Conservation (phyloP, 1,140 invertebrate genomes). For the Brachionus rubens region DNA sequence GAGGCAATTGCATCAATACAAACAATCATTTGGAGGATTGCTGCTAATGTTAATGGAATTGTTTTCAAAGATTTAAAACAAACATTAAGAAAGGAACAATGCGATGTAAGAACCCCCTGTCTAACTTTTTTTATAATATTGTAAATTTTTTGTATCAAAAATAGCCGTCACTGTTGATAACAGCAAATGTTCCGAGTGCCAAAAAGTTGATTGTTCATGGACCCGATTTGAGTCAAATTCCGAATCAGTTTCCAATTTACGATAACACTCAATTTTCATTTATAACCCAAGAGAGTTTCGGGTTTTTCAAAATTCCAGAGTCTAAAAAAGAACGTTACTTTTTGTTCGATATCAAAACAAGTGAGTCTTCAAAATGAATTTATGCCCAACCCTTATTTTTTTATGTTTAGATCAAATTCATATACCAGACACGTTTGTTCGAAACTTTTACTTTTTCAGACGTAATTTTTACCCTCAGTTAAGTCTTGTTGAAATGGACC, state of each 20-base stretch:
- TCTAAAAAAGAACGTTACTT: slow-evolving; percentile 83
- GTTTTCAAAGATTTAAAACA: slow-evolving; percentile 99
- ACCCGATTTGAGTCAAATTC: slow-evolving; percentile 85
- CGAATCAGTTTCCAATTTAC: slow-evolving; percentile 94
- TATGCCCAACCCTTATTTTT: neutral
- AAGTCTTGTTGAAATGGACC: slow-evolving; percentile 73
- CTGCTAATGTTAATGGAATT: slow-evolving; percentile 90
- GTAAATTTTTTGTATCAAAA: slow-evolving; percentile 47
- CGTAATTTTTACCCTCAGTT: slow-evolving; percentile 95
- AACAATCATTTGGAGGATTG: slow-evolving; percentile 92
- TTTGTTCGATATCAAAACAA: slow-evolving; percentile 93
- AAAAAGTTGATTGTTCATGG: slow-evolving; percentile 99
- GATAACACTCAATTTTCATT: slow-evolving; percentile 97
- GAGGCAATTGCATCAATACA: slow-evolving; percentile 87
- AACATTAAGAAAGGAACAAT: slow-evolving; percentile 95
- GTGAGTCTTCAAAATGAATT: slow-evolving; percentile 67
- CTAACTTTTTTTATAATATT: neutral
- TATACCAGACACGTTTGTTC: slow-evolving; percentile 84
- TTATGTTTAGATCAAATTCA: slow-evolving; percentile 78
- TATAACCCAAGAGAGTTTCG: slow-evolving; percentile 87
- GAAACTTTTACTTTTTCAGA: slow-evolving; percentile 98
- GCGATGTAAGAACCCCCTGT: slow-evolving; percentile 80
- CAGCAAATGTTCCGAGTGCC: slow-evolving; percentile 95
- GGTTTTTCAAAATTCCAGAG: slow-evolving; percentile 95
- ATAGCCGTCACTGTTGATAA: slow-evolving; percentile 82